Percentiles rank a stretch among this genome's conserved stretches.
Conservation (phyloP, 2,888 invertebrate species). For the Diabrotica balteata region DNA sequence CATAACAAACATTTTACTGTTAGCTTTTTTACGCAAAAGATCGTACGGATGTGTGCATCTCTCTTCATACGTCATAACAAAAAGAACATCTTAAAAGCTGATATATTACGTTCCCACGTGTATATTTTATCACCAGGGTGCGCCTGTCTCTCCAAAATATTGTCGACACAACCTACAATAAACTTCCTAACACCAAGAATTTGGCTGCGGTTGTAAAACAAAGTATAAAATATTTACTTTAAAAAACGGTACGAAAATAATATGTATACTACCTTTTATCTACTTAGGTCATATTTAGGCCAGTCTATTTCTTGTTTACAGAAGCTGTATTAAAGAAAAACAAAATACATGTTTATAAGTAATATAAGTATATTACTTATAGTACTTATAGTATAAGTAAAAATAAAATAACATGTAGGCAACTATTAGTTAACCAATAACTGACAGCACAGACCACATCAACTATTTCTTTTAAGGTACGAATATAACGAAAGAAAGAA, state of each 20-base stretch:
- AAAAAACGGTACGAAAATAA: constrained; percentile 19
- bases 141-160: constrained; percentile 21
- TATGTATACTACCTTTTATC: background rate
- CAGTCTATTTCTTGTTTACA: background rate
- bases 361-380: no score
- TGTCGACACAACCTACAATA: constrained; percentile 20
- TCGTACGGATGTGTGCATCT: constrained; percentile 9
- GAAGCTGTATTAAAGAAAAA: no score
- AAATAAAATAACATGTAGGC: no score
- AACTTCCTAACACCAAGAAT: constrained; percentile 22
- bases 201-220: constrained; percentile 30
- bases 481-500: no score
- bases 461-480: no score
- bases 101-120: constrained; percentile 24
- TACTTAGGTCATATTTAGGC: background rate
- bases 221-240: constrained; percentile 34
- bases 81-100: constrained; percentile 16
- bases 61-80: constrained; percentile 16
- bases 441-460: no score
- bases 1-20: constrained; percentile 1
- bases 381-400: no score
- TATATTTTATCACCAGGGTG: constrained; percentile 21
- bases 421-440: no score
- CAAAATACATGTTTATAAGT: no score
- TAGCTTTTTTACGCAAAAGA: constrained; percentile 8